Conservation (phyloP, 2,888 invertebrate genomes). For the Elmis aenea region DNA sequence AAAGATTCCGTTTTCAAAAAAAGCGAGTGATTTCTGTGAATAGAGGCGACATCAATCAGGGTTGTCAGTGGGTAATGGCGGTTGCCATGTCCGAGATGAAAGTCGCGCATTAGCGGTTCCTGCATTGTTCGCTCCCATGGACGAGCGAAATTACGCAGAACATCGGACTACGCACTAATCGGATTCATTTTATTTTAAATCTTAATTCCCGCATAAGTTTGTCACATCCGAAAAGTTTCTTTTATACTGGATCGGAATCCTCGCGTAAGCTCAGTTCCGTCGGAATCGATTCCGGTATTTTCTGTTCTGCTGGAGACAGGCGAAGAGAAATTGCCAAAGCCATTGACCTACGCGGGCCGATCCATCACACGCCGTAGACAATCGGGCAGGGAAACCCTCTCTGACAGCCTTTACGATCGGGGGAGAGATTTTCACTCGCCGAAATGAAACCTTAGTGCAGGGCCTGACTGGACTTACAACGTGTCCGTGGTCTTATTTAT, state of each 20-base stretch:
- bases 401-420: constrained; percentile 23
- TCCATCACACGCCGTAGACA: constrained; percentile 44
- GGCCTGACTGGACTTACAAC: constrained; percentile 20
- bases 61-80: constrained; percentile 53
- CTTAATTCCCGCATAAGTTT: constrained; percentile 1
- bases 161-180: background rate
- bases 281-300: constrained; percentile 40
- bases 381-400: constrained; percentile 25
- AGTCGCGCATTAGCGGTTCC: constrained; percentile 18
- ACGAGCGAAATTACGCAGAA: background rate
- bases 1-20: constrained; percentile 13
- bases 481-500: constrained; percentile 19
- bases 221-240: background rate
- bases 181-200: background rate
- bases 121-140: constrained; percentile 13
- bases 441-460: constrained; percentile 21
- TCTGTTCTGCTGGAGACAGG: constrained; percentile 51
- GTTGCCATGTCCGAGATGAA: constrained; percentile 36
- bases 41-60: constrained; percentile 49
- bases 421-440: constrained; percentile 23
- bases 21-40: constrained; percentile 18
- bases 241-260: background rate
- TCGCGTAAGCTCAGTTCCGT: constrained; percentile 24
- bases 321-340: constrained; percentile 58
- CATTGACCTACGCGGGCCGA: constrained; percentile 58